Evolutionary conservation across 1,140 invertebrate genomes (phyloP), one percentile per base, ranked within the genome.

Genomic region (Delia radicum): DNA sequence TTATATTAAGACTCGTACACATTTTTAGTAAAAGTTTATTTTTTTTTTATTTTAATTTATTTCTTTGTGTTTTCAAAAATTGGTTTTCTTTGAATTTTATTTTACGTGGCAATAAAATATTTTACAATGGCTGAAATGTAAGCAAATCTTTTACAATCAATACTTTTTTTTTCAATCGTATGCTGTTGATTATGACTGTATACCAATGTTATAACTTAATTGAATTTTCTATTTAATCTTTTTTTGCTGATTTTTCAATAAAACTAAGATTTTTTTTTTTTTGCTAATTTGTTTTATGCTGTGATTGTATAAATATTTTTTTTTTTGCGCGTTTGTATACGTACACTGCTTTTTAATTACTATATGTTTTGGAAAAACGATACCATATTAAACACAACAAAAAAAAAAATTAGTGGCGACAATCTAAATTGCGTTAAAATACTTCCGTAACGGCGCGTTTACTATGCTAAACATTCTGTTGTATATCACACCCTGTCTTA

Each of bases 391-490:
- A n/a, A n/a, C n/a, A n/a, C 18, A 55, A 55, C 21, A 6, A 18
- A 55, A 24, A n/a, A 8, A 29, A 31, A 67, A 26, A n/a, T 69
- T n/a, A n/a, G 65, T 33, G 29, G 33, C 65, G 18, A 33, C 18
- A 18, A 69, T 12, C 29, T 29, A 67, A 67, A 69, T 69, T 69
- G 65, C 65, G 48, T 55, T 55, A 55, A 55, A 55, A 55, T 55
- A 69, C 65, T 69, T 69, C 65, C 65, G 65, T 69, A 69, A 69
- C 65, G 65, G 65, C 65, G 65, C 65, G 65, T 21, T 69, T 69
- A 24, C 2, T 18, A 21, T 33, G 37, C 18, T 24, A 18, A 69
- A 69, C 18, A 69, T 3, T 65, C 65, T 33, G 65, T n/a, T 29
- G 31, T 69, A 31, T 69, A 31, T 69, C 65, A 69, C 65, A 69